Evolutionary conservation across 2,888 invertebrate species (phyloP), one percentile per base, ranked within the genome.

Genomic region (Notodonta dromedarius): DNA sequence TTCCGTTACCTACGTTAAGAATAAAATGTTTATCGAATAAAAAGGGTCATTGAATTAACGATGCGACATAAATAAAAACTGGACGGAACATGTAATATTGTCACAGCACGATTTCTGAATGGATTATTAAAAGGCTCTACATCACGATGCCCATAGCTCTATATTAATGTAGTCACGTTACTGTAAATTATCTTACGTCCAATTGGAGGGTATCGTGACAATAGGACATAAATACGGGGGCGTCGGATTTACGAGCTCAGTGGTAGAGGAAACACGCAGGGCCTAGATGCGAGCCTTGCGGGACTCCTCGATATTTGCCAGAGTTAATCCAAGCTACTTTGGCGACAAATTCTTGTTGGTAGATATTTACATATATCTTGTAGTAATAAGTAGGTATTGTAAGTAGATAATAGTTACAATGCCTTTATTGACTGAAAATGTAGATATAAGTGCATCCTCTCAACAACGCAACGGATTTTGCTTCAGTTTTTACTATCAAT

Each of bases 141-240:
- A 86, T 88, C 83, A 87, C 66, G 40, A 51, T 77, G 70, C 79
- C 80, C 82, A 2, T 24, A 76, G 81, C 73, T 73, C 78, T 78
- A 78, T 85, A 86, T 85, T 86, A 86, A 87, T 85, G 86, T 86
- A 86, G 84, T 87, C 87, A 88, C 87, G 85, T 89, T 84, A 85
- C 74, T 76, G 87, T 92, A 90, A 90, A 91, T 91, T 90, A 91
- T 88, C 84, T 81, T 84, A 88, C 88, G 86, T 89, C 90, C 88
- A 87, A 91, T 90, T 88, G 89, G 87, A 69, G 82, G 83, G 84
- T 93, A 79, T 86, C 93, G 93, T 93, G 93, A 91, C 91, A 88
- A 91, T 84, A 79, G 77, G 74, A 79, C 86, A 90, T 91, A 91
- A 92, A 91, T 89, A 89, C 77, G 65, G 80, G 82, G 80, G 81